phyloP scores from a whole-genome alignment of 2,113 vertebrate genomes.

The Petroica traversi region DNA sequence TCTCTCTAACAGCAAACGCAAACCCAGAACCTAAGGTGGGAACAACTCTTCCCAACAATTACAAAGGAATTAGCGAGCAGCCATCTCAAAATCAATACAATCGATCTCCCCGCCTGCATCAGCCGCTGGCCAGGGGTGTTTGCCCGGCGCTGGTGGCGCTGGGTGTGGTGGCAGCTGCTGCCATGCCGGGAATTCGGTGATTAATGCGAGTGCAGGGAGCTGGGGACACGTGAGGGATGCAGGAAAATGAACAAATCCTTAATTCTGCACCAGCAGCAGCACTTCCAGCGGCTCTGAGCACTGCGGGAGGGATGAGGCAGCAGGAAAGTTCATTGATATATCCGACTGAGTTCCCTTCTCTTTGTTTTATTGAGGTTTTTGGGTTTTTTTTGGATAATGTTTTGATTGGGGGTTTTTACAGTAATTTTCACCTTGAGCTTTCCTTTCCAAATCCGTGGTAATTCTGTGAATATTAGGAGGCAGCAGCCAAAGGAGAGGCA shows the following conservation, averaged over 20 bases:
- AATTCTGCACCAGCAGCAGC: neutral
- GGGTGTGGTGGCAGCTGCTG: neutral
- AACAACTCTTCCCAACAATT: neutral
- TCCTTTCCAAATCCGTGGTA: neutral
- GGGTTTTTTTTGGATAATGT: neutral
- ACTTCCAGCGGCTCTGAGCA: neutral
- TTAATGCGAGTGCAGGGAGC: neutral
- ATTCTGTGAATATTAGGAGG: neutral
- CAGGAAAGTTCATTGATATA: neutral
- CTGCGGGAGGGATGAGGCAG: neutral
- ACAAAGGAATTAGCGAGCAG: neutral
- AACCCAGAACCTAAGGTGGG: neutral
- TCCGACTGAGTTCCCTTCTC: neutral
- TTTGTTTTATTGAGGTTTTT: too few relatives aligned
- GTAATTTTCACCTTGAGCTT: neutral
- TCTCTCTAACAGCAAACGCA: neutral
- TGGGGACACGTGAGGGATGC: rapidly evolving
- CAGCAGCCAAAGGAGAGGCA: neutral
- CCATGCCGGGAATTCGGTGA: neutral
- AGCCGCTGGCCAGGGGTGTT: neutral
- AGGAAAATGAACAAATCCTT: neutral
- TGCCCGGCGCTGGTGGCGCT: neutral
- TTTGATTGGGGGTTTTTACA: neutral
- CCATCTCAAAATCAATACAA: neutral
- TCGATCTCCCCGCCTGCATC: neutral